These are phyloP conservation scores for Cherax destructor DNA, from an alignment of 1,140 invertebrate genomes.

Conservation along the genomic window DNA sequence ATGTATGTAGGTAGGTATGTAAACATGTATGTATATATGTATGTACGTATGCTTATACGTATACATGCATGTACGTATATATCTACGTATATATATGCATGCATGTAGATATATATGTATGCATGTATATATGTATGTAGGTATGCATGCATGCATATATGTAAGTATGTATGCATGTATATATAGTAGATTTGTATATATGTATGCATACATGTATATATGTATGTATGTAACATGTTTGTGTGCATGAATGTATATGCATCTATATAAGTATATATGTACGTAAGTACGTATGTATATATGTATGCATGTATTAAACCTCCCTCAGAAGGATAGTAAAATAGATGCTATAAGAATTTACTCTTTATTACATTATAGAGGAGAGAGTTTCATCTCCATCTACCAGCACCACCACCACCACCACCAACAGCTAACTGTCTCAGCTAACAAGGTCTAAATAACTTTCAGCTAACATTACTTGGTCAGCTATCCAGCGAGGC, in stretches of 20 bases:
- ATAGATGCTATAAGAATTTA: neutral
- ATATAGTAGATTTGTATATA: neutral
- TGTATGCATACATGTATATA: neutral
- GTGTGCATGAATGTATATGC: neutral
- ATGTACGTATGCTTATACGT: neutral
- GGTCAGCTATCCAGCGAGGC: neutral
- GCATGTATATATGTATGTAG: neutral
- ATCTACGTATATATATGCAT: conserved; percentile 4
- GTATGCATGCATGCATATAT: neutral
- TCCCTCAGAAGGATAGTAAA: neutral
- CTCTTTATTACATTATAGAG: conserved; percentile 1
- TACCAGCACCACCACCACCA: neutral
- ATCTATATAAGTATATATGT: conserved; percentile 13
- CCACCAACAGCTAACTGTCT: neutral
- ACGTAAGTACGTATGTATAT: conserved; percentile 29
- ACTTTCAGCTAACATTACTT: neutral
- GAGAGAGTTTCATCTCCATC: neutral
- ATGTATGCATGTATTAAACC: conserved; percentile 29
- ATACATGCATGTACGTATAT: neutral
- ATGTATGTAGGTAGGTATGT: neutral
- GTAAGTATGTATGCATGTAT: neutral
- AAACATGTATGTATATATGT: neutral
- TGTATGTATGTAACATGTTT: neutral
- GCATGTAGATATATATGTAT: neutral
- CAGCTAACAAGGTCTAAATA: neutral